Conservation (phyloP, 1,140 invertebrate species). For the Meloidogyne exigua region DNA sequence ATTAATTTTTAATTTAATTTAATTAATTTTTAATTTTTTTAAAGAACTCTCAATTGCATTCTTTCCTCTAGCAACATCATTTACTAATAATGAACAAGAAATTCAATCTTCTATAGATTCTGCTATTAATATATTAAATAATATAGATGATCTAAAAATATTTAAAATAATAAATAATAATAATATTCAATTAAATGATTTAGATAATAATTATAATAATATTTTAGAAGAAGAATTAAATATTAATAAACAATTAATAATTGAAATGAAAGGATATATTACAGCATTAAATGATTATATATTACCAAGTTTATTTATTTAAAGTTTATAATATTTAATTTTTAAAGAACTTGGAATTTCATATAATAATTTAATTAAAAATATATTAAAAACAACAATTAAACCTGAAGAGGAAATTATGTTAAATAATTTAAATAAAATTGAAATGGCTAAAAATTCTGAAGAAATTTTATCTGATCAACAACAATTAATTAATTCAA, state of each 20-base stretch:
- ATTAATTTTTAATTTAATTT: not conserved
- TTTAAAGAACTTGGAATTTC: not conserved
- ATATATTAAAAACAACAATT: constrained; percentile 1
- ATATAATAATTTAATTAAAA: not conserved
- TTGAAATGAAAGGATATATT: not conserved
- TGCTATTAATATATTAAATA: not conserved
- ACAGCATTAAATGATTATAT: not conserved
- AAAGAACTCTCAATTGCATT: not conserved
- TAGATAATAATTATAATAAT: not conserved
- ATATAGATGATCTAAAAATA: not conserved
- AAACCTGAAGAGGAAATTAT: not conserved
- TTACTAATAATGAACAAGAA: not conserved
- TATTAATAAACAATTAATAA: not conserved
- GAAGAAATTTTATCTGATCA: not conserved
- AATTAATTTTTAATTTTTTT: not conserved
- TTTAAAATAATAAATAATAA: not conserved
- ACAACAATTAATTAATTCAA: not conserved
- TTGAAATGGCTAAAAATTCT: not conserved
- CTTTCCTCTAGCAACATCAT: not conserved
- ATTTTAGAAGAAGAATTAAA: constrained; percentile 5
- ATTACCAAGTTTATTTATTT: not conserved
- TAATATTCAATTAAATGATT: not conserved
- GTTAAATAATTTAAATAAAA: not conserved
- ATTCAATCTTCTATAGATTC: not conserved
- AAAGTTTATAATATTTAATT: not conserved